phyloP scores from a whole-genome alignment of 1,140 invertebrate genomes.

The Zaprionus tsacasi region DNA sequence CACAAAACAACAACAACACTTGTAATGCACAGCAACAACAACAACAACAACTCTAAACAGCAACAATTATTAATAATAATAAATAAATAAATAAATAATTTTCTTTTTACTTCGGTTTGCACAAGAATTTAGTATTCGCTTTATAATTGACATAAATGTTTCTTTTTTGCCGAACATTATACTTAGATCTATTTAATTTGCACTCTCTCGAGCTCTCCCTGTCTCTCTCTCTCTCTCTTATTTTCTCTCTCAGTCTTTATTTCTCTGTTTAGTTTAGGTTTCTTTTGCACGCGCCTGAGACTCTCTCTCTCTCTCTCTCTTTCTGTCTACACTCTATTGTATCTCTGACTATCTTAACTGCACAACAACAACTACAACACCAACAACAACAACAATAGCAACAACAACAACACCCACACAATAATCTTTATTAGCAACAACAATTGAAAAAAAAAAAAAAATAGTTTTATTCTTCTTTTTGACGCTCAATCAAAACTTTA shows the following conservation, averaged over 20 bases:
- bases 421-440: constrained; percentile 4
- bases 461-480: constrained; percentile 15
- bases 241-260: not conserved
- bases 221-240: not conserved
- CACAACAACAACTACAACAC: constrained; percentile 29
- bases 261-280: constrained; percentile 12
- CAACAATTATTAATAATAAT: constrained; percentile 27
- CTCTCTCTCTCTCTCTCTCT: constrained; percentile 22
- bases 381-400: constrained; percentile 16
- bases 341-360: constrained; percentile 22
- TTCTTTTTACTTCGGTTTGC: constrained; percentile 41
- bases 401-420: constrained; percentile 19
- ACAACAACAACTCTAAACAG: constrained; percentile 11
- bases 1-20: constrained; percentile 30
- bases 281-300: constrained; percentile 35
- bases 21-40: constrained; percentile 52
- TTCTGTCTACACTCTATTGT: constrained; percentile 17
- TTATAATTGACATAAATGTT: constrained; percentile 51
- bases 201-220: constrained; percentile 20
- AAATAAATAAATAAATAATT: constrained; percentile 45
- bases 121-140: constrained; percentile 42
- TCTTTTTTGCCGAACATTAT: constrained; percentile 13
- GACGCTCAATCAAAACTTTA: constrained; percentile 28
- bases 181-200: constrained; percentile 24
- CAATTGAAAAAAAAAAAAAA: not conserved